Conservation (phyloP, 2,113 vertebrate species). For the Vidua macroura region DNA sequence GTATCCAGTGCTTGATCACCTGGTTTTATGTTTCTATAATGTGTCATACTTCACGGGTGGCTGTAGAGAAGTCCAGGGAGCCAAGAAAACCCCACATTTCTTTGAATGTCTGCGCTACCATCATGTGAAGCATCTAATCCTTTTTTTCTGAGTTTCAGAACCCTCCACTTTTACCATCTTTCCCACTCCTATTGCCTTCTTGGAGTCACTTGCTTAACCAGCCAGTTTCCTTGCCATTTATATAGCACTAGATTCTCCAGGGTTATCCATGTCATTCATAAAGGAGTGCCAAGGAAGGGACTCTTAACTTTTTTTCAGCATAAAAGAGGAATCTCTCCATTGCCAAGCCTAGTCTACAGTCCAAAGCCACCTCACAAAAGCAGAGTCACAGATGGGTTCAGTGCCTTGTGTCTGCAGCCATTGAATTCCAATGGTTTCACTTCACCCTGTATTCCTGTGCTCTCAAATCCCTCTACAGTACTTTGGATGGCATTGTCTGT, state of each 20-base stretch:
- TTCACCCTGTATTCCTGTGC: not conserved
- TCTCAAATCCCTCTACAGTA: not conserved
- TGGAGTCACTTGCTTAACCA: not conserved
- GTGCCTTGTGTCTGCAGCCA: not conserved
- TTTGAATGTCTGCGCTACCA: not conserved
- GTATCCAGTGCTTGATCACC: not conserved
- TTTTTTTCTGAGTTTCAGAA: not conserved
- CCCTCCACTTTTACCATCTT: not conserved
- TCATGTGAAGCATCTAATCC: not conserved
- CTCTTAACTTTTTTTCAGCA: not conserved
- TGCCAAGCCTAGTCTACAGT: not conserved
- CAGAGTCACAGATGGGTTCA: not conserved
- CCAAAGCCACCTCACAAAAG: not conserved
- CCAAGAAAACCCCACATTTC: not conserved
- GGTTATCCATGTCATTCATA: fast-evolving
- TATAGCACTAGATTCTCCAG: not conserved
- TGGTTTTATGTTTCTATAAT: not conserved
- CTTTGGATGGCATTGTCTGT: not conserved
- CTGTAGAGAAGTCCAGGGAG: not conserved
- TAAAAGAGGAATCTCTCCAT: not conserved
- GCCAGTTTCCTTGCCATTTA: not conserved
- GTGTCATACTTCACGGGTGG: not conserved
- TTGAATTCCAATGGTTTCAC: not conserved
- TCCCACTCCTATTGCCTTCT: not conserved
- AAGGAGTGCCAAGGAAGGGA: not conserved